These are phyloP conservation scores for Pectinophora gossypiella DNA, from an alignment of 1,140 invertebrate species.

Conservation along the genomic window DNA sequence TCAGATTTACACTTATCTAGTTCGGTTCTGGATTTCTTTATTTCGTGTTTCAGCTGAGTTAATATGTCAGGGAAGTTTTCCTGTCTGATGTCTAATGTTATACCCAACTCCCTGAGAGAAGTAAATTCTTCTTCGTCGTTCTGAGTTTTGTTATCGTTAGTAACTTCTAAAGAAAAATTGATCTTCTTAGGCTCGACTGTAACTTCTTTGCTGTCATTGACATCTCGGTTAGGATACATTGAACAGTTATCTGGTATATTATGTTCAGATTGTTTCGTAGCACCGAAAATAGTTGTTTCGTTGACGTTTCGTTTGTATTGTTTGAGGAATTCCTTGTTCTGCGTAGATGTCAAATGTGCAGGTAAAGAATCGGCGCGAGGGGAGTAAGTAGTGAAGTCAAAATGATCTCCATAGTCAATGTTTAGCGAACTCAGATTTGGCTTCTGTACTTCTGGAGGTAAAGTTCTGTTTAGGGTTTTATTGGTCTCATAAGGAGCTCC, in stretches of 20 bases:
- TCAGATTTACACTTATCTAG: constrained; percentile 72
- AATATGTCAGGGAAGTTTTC: constrained; percentile 67
- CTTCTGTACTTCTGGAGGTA: constrained; percentile 46
- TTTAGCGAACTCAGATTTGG: constrained; percentile 59
- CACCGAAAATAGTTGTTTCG: constrained; percentile 66
- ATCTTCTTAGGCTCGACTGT: constrained; percentile 69
- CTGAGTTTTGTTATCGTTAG: constrained; percentile 45
- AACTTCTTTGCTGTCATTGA: constrained; percentile 49
- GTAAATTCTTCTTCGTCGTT: constrained; percentile 48
- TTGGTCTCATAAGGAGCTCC: constrained; percentile 25
- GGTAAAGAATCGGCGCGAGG: constrained; percentile 58
- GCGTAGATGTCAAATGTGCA: constrained; percentile 54
- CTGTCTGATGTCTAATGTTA: constrained; percentile 55
- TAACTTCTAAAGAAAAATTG: constrained; percentile 57
- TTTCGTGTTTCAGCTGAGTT: constrained; percentile 74
- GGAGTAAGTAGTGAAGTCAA: constrained; percentile 34
- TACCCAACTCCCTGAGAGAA: constrained; percentile 55
- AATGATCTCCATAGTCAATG: constrained; percentile 42
- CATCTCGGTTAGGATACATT: constrained; percentile 68
- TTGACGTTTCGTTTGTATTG: constrained; percentile 64
- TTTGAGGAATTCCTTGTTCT: constrained; percentile 39
- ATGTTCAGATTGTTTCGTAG: constrained; percentile 36
- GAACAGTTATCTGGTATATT: constrained; percentile 67
- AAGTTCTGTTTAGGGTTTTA: constrained; percentile 38
- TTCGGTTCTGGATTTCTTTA: constrained; percentile 72